Percentiles rank a stretch among this genome's conserved stretches.
These are phyloP conservation scores for Grallaria varia DNA, from an alignment of 2,113 vertebrate species.

Conservation along the genomic window DNA sequence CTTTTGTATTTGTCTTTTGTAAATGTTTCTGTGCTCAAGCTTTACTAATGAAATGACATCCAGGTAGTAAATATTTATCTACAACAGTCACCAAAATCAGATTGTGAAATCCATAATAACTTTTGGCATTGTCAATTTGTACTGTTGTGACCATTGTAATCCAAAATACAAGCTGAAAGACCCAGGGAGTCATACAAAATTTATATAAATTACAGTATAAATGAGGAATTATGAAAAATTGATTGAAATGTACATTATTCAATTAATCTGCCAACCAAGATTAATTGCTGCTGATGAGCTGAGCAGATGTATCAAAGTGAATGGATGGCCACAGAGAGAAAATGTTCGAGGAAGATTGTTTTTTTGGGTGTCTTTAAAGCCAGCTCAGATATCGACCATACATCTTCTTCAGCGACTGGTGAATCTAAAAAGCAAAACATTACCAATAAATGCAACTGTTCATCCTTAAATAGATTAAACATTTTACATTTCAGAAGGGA, in stretches of 20 bases:
- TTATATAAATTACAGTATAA: neutral
- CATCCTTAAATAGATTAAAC: neutral
- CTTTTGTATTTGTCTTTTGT: neutral
- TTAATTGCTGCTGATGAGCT: neutral
- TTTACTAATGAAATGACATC: neutral
- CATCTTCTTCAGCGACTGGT: neutral
- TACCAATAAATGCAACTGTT: neutral
- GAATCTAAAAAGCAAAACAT: neutral
- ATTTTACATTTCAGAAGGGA: neutral
- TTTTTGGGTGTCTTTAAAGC: neutral
- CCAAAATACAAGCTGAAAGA: neutral
- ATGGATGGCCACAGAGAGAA: neutral
- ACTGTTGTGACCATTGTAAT: neutral
- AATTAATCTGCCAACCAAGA: conserved; percentile 10
- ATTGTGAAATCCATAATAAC: neutral
- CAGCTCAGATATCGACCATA: neutral
- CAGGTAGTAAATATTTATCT: conserved; percentile 3
- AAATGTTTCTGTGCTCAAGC: neutral
- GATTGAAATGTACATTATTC: conserved; percentile 3
- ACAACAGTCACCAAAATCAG: neutral
- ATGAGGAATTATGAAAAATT: conserved; percentile 34
- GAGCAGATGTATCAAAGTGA: neutral
- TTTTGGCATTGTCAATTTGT: neutral
- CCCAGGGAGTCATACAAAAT: neutral
- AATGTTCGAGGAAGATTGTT: neutral